Conservation (phyloP, 1,140 invertebrate genomes). For the Panulirus ornatus region DNA sequence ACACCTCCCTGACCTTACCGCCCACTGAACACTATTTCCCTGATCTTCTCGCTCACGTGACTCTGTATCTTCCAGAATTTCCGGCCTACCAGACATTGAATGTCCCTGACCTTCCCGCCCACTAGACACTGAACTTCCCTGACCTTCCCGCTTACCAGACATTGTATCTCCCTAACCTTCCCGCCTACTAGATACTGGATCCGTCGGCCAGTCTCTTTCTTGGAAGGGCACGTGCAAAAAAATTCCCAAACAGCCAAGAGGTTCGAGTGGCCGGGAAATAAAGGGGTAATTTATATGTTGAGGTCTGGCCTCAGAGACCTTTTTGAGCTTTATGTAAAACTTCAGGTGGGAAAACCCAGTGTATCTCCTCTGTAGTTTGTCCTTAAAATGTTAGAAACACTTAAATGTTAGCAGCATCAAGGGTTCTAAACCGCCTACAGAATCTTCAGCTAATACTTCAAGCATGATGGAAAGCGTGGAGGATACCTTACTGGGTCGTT, state of each 20-base stretch:
- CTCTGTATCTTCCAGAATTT: neutral
- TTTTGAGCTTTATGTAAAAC: too few species aligned
- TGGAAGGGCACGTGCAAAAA: too few species aligned
- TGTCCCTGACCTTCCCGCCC: neutral
- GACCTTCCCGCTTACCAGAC: neutral
- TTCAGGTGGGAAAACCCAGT: too few species aligned
- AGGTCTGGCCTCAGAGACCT: too few species aligned
- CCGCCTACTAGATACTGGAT: neutral
- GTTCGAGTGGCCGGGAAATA: too few species aligned
- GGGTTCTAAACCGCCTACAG: neutral
- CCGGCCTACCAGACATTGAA: neutral
- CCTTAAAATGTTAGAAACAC: too few species aligned
- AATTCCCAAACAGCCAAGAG: too few species aligned
- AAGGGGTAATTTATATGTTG: too few species aligned
- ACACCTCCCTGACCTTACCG: too few species aligned
- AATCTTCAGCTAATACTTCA: neutral
- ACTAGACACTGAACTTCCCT: neutral
- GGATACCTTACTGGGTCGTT: neutral
- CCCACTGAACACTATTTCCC: too few species aligned
- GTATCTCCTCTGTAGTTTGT: too few species aligned
- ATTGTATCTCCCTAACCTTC: neutral
- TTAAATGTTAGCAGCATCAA: neutral
- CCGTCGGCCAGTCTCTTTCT: too few species aligned
- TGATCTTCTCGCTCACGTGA: neutral
- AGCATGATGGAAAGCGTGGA: neutral